Conservation (phyloP, 2,797 vertebrate species). For the Nannoperca obscura region DNA sequence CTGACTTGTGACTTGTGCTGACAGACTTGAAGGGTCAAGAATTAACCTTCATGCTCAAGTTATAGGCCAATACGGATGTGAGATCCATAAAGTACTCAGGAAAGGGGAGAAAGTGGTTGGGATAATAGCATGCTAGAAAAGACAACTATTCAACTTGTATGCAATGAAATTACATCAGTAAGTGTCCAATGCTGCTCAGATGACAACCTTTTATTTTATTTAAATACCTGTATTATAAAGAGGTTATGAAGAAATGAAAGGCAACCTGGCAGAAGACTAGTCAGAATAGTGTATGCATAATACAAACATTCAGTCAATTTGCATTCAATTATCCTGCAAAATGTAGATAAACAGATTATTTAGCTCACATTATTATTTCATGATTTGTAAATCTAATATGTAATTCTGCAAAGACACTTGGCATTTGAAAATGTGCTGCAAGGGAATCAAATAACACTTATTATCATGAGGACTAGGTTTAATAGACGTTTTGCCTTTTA, state of each 20-base stretch:
- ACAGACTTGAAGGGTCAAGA: neutral
- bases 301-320: conserved; percentile 27
- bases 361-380: conserved; percentile 14
- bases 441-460: conserved; percentile 4
- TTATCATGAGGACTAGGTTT: neutral
- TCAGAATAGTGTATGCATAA: conserved; percentile 1
- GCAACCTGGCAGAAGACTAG: neutral
- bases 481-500: conserved; percentile 1
- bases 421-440: conserved; percentile 29
- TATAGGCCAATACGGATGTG: neutral
- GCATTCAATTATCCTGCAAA: conserved; percentile 19
- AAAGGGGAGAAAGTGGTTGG: neutral
- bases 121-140: neutral
- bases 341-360: conserved; percentile 27
- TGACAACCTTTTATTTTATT: neutral
- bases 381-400: conserved; percentile 28
- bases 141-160: neutral
- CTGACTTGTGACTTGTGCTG: neutral
- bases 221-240: neutral
- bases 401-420: conserved; percentile 13
- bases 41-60: neutral
- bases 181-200: neutral
- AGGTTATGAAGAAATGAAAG: conserved; percentile 7
- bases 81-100: neutral
- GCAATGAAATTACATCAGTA: neutral